phyloP scores from a whole-genome alignment of 2,797 vertebrate species.

The Arvicola amphibius region DNA sequence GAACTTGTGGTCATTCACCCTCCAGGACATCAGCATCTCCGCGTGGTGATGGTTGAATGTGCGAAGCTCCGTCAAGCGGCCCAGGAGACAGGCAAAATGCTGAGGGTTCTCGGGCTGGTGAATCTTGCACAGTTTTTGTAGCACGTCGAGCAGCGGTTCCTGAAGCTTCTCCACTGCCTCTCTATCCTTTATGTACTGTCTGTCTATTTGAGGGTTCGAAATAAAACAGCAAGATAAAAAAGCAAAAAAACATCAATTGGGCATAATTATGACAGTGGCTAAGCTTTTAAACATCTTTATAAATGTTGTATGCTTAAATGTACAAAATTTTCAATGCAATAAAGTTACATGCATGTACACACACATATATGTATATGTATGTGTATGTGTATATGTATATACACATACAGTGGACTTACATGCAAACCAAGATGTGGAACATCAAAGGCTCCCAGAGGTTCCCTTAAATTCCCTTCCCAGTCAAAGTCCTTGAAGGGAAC shows the following conservation, averaged over 20 bases:
- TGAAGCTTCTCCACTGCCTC: constrained; percentile 95
- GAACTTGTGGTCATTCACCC: constrained; percentile 96
- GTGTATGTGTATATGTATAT: too few relatives aligned
- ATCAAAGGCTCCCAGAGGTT: not conserved
- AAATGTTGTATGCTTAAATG: not conserved
- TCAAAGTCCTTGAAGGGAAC: not conserved
- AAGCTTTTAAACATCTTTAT: not conserved
- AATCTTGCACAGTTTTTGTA: constrained; percentile 94
- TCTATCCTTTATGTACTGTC: constrained; percentile 95
- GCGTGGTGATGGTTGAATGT: constrained; percentile 97
- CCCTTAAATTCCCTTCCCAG: not conserved
- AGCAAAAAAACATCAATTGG: not conserved
- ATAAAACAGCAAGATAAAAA: constrained; percentile 44
- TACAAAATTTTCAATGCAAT: not conserved
- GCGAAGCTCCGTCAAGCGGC: constrained; percentile 95
- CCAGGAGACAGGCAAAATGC: constrained; percentile 97
- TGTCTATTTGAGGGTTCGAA: constrained; percentile 88
- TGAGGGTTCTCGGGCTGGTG: constrained; percentile 94
- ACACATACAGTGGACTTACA: not conserved
- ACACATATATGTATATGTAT: too few relatives aligned
- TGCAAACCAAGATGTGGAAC: not conserved
- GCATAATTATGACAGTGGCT: not conserved
- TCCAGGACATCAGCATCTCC: constrained; percentile 98
- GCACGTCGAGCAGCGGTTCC: constrained; percentile 93
- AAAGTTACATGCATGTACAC: not conserved